Percentiles rank a stretch among this genome's conserved stretches.
Conservation (phyloP, 92 coral and sea anemone species). For the Montipora capitata region DNA sequence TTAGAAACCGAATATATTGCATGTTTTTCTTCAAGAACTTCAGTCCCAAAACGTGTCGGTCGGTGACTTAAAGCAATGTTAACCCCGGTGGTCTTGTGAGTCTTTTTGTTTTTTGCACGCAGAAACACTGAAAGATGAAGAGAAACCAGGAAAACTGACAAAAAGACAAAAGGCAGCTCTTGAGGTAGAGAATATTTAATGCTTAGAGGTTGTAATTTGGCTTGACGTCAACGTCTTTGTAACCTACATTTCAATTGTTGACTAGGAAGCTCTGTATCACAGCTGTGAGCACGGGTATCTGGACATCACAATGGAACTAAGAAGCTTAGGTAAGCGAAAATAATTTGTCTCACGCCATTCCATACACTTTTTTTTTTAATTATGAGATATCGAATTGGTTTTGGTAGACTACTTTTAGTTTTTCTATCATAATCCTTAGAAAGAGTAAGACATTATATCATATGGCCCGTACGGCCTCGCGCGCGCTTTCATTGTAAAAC, state of each 20-base stretch:
- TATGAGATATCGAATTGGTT: too few relatives aligned
- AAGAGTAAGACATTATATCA: too few relatives aligned
- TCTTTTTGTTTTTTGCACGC: neutral
- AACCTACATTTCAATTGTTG: neutral
- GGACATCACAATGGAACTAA: constrained; percentile 88
- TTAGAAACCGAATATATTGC: too few relatives aligned
- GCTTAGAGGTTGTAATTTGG: neutral
- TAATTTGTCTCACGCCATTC: neutral
- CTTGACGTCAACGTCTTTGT: too few relatives aligned
- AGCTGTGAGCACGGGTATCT: constrained; percentile 92
- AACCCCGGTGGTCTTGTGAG: neutral
- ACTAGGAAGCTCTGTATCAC: constrained; percentile 90
- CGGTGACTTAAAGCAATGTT: too few relatives aligned
- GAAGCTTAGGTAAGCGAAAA: constrained; percentile 77
- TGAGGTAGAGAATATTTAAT: constrained; percentile 36
- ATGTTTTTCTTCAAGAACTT: too few relatives aligned
- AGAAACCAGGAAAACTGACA: constrained; percentile 35
- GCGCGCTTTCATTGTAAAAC: too few relatives aligned
- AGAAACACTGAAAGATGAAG: constrained; percentile 49
- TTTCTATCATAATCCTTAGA: too few relatives aligned
- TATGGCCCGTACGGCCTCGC: too few relatives aligned
- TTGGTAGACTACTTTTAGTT: too few relatives aligned
- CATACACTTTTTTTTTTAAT: too few relatives aligned
- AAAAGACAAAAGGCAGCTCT: constrained; percentile 64
- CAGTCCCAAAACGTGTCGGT: too few relatives aligned